A percentile compares a stretch with the other conserved stretches of the same genome.
These are phyloP conservation scores for Fissipunctia ypsillon DNA, from an alignment of 2,888 invertebrate genomes.

Conservation along the genomic window DNA sequence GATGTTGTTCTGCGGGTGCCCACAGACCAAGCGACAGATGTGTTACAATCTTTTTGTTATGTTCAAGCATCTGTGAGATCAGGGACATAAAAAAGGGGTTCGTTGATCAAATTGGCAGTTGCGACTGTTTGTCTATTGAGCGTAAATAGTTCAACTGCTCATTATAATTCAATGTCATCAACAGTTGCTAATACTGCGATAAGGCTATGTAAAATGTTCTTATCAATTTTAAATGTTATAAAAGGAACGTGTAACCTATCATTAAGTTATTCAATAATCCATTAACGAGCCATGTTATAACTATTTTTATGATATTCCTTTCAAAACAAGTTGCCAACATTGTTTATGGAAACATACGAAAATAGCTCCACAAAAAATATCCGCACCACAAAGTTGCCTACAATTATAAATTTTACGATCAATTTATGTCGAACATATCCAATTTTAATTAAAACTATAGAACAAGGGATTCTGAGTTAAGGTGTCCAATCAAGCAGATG, in stretches of 20 bases:
- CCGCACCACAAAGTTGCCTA: slow-evolving; percentile 39
- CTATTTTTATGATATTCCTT: slow-evolving; percentile 20
- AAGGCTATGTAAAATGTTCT: not conserved
- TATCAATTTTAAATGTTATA: slow-evolving; percentile 10
- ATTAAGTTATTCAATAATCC: slow-evolving; percentile 31
- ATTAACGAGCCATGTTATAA: slow-evolving; percentile 25
- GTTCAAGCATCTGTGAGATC: slow-evolving; percentile 49
- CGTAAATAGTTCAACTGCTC: slow-evolving; percentile 6
- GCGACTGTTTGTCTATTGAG: slow-evolving; percentile 9
- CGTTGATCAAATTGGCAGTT: slow-evolving; percentile 32
- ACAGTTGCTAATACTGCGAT: not conserved
- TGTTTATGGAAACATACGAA: slow-evolving; percentile 8
- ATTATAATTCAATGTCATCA: slow-evolving; percentile 5
- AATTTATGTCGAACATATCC: slow-evolving; percentile 54
- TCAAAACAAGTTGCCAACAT: slow-evolving; percentile 39
- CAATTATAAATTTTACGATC: slow-evolving; percentile 66
- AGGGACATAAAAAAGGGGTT: slow-evolving; percentile 38
- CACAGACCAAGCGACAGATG: slow-evolving; percentile 73
- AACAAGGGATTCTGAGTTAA: slow-evolving; percentile 29
- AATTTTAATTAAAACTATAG: slow-evolving; percentile 57
- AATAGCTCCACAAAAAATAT: slow-evolving; percentile 40
- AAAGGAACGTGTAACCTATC: not conserved
- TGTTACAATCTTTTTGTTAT: slow-evolving; percentile 46
- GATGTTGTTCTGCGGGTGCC: slow-evolving; percentile 80
- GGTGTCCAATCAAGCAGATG: slow-evolving; percentile 54